Percentiles rank a stretch among this genome's conserved stretches.
phyloP scores from a whole-genome alignment of 2,113 vertebrate species.

The Caranx ignobilis region DNA sequence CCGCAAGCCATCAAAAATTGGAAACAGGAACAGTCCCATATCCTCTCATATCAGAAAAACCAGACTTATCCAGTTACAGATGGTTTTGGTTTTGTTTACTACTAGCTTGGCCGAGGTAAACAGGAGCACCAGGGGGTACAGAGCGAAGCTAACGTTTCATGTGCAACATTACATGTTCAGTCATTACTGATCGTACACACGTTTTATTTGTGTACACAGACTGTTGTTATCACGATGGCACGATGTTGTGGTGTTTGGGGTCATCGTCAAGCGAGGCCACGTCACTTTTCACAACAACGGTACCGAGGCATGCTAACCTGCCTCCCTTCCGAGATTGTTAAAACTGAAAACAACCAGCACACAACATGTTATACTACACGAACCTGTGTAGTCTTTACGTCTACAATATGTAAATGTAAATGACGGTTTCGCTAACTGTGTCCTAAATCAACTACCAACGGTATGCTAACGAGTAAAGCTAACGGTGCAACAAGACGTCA shows the following conservation, averaged over 20 bases:
- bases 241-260: background rate
- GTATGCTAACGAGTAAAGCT: constrained; percentile 16
- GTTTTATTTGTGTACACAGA: background rate
- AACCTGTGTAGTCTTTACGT: background rate
- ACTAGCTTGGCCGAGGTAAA: background rate
- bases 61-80: background rate
- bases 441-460: background rate
- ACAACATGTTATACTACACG: background rate
- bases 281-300: constrained; percentile 52
- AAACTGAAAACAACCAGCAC: background rate
- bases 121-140: background rate
- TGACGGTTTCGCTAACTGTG: no score
- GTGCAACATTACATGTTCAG: background rate
- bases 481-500: constrained; percentile 10
- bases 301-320: background rate
- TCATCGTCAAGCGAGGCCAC: constrained; percentile 56
- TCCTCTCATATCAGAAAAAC: background rate
- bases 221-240: background rate
- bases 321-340: accelerated
- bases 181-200: background rate
- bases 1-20: no score
- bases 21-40: no score
- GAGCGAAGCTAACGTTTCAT: background rate
- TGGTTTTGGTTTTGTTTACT: background rate
- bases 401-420: background rate